Conservation (phyloP, 2,797 vertebrate species). For the Pseudomugil gertrudae region DNA sequence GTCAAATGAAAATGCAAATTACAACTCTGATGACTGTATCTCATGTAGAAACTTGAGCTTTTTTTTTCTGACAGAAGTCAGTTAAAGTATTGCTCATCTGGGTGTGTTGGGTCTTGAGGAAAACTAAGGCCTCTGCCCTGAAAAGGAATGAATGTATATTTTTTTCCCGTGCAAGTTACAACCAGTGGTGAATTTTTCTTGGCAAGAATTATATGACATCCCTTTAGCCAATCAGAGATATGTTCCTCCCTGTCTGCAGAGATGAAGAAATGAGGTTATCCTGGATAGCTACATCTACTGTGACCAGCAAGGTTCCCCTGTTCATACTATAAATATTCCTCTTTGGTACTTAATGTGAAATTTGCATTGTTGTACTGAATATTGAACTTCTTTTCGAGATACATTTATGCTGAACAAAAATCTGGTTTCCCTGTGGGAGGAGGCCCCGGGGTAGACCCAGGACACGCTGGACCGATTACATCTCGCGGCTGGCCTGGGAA, state of each 20-base stretch:
- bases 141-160: conserved; percentile 54
- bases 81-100: not conserved
- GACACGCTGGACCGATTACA: too few species aligned
- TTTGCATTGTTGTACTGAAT: not conserved
- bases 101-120: conserved; percentile 22
- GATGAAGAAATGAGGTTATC: not conserved
- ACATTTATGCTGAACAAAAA: not conserved
- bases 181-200: conserved; percentile 54
- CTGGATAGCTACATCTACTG: not conserved
- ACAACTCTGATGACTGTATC: not conserved
- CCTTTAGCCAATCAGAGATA: conserved; percentile 1
- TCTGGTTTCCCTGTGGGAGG: too few species aligned
- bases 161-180: conserved; percentile 61
- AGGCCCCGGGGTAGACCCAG: too few species aligned
- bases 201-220: conserved; percentile 33
- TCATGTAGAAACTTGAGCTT: not conserved
- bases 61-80: not conserved
- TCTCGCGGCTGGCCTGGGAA: too few species aligned
- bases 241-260: conserved; percentile 29
- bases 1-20: not conserved
- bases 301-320: conserved; percentile 75
- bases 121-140: conserved; percentile 21
- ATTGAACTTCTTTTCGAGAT: not conserved
- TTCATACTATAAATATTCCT: conserved; percentile 29
- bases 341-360: not conserved